Evolutionary conservation across 1,140 invertebrate species (phyloP), one percentile per base, ranked within the genome.

Genomic region (Adelges cooleyi): DNA sequence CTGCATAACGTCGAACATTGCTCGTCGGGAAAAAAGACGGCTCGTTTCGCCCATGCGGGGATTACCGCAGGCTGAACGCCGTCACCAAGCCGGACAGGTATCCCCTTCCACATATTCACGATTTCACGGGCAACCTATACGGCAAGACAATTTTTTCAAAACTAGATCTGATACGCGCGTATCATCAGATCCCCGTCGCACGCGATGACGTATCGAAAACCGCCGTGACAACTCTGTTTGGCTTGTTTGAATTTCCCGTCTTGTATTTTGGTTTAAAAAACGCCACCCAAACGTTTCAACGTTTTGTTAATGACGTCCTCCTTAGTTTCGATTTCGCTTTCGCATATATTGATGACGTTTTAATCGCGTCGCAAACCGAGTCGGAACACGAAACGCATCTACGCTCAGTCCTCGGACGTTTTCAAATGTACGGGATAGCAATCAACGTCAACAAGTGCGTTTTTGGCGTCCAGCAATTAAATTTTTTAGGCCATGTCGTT

Each of bases 161-260:
- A 2, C 65, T 82, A 0, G 79, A 82, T 72, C 54, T 81, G 3
- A 67, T 70, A 0, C 69, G 71, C 6, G 80, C 80, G 0, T 82
- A 75, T 68, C 75, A 77, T 71, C 79, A 76, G 23, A 72, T 77
- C 1, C 73, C 74, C 0, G 67, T 76, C 5, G 54, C 51, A 1
- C 18, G 23, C 44, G 69, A 69, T 15, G 72, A 75, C 46, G 70
- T 75, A 4, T 68, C 56, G 9, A 77, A 76, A 68, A 76, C 73
- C 11, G 73, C 74, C 1, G 67, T 76, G 0, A 72, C 67, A 2
- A 76, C 74, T 23, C 70, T 70, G 3, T 72, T 72, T 38, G 70
- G 72, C 10, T n/a, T 73, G 0, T 77, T 73, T 40, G 74, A 77
- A 65, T 77, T 73, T 52, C 25, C 69, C 1, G 48, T 65, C 3